A percentile compares a stretch with the other conserved stretches of the same genome.
These are phyloP conservation scores for Chondrosia reniformis DNA, from an alignment of 37 sponge, comb jelly and placozoan genomes.

Conservation along the genomic window DNA sequence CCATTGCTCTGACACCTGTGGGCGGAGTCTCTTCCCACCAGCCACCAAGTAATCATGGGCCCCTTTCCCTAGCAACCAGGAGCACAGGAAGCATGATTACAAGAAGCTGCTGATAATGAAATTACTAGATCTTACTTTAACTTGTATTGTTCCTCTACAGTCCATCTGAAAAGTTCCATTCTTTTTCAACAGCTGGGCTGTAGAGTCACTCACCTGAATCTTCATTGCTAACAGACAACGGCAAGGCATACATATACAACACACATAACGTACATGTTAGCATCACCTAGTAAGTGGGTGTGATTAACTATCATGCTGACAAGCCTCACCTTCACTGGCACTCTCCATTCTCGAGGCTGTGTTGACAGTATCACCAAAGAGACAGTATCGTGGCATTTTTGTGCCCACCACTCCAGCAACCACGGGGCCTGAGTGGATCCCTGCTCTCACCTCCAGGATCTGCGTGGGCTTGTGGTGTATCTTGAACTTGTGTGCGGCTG, in stretches of 20 bases:
- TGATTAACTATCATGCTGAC: neutral
- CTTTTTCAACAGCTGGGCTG: constrained; percentile 50
- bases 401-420: constrained; percentile 89
- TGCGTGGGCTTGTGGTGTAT: constrained; percentile 72
- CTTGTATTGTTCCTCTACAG: constrained; percentile 63
- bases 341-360: constrained; percentile 90
- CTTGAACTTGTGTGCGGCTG: constrained; percentile 52
- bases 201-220: constrained; percentile 79
- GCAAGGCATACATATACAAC: neutral
- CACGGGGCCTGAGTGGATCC: constrained; percentile 89
- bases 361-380: constrained; percentile 94
- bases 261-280: neutral
- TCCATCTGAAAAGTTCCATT: constrained; percentile 61
- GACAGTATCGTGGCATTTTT: constrained; percentile 92
- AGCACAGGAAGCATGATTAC: neutral
- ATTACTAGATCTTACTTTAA: constrained; percentile 51
- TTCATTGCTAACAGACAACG: constrained; percentile 55
- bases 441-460: constrained; percentile 70
- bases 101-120: neutral
- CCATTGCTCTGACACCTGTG: too few relatives aligned
- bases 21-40: constrained; percentile 34
- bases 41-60: constrained; percentile 82
- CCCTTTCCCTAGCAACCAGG: constrained; percentile 71
- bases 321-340: constrained; percentile 69
- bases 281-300: neutral